These are phyloP conservation scores for Megaleporinus macrocephalus DNA, from an alignment of 2,113 vertebrate genomes.

Conservation along the genomic window DNA sequence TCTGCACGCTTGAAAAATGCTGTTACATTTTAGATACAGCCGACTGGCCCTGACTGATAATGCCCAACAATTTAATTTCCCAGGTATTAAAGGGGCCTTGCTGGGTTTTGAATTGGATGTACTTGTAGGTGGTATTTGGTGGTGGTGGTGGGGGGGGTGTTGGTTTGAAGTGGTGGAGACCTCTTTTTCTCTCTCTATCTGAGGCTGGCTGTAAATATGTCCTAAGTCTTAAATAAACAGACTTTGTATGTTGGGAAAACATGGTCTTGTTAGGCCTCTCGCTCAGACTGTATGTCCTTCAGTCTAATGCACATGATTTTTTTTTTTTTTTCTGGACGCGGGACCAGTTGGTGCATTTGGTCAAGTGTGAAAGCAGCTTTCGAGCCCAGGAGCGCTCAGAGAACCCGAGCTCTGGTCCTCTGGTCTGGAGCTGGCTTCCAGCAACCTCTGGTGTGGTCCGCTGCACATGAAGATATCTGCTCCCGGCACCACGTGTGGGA, in stretches of 20 bases:
- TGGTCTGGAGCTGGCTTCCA: too few species aligned
- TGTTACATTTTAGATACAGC: constrained; percentile 69
- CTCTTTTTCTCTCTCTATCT: not conserved
- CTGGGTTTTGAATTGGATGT: constrained; percentile 72
- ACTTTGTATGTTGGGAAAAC: not conserved
- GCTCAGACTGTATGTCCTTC: too few species aligned
- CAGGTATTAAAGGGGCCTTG: constrained; percentile 72
- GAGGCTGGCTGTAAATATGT: constrained; percentile 50
- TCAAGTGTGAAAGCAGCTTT: too few species aligned
- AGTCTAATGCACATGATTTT: too few species aligned
- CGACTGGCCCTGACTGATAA: constrained; percentile 75
- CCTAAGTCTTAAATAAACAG: constrained; percentile 58
- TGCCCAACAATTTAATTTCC: constrained; percentile 73
- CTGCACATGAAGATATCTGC: too few species aligned
- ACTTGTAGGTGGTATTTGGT: constrained; percentile 66
- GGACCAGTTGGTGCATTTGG: too few species aligned
- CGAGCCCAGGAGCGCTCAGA: too few species aligned
- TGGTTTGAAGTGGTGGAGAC: too few species aligned
- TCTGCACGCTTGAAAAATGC: constrained; percentile 63
- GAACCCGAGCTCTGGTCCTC: too few species aligned
- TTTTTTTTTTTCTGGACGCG: too few species aligned
- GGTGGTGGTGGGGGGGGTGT: not conserved
- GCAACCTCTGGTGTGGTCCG: too few species aligned
- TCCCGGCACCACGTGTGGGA: too few species aligned
- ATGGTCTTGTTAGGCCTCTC: not conserved